These are phyloP conservation scores for Erynnis tages DNA, from an alignment of 2,888 invertebrate genomes.

Conservation along the genomic window DNA sequence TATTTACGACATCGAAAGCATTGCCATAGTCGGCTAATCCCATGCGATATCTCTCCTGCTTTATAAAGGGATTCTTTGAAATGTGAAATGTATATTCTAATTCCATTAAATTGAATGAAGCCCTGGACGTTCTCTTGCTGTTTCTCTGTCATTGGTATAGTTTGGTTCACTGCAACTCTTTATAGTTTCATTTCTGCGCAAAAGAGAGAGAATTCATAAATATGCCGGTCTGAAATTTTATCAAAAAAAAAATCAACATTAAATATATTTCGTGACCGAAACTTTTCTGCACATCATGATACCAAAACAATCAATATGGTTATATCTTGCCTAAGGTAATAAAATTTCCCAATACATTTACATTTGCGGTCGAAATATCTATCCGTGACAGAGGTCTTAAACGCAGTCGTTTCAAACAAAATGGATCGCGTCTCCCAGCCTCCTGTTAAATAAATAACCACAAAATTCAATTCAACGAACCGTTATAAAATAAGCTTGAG, in stretches of 20 bases:
- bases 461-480: slow-evolving; percentile 79
- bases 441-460: slow-evolving; percentile 78
- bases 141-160: no score
- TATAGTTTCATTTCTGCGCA: no score
- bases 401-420: slow-evolving; percentile 27
- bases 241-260: no score
- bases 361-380: slow-evolving; percentile 15
- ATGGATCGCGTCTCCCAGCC: slow-evolving; percentile 45
- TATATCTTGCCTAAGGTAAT: not conserved
- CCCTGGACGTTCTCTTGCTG: no score
- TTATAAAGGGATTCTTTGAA: not conserved
- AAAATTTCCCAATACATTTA: slow-evolving; percentile 4
- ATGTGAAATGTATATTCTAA: no score
- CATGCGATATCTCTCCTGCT: slow-evolving; percentile 42
- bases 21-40: slow-evolving; percentile 39
- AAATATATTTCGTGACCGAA: no score
- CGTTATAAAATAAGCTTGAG: slow-evolving; percentile 78
- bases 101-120: no score
- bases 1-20: slow-evolving; percentile 65
- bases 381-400: slow-evolving; percentile 5
- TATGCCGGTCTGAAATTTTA: no score
- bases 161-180: no score
- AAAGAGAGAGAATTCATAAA: no score
- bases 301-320: no score
- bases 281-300: no score